Evolutionary conservation across 2,113 vertebrate genomes (phyloP).

Genomic region (Peromyscus polionotus): DNA sequence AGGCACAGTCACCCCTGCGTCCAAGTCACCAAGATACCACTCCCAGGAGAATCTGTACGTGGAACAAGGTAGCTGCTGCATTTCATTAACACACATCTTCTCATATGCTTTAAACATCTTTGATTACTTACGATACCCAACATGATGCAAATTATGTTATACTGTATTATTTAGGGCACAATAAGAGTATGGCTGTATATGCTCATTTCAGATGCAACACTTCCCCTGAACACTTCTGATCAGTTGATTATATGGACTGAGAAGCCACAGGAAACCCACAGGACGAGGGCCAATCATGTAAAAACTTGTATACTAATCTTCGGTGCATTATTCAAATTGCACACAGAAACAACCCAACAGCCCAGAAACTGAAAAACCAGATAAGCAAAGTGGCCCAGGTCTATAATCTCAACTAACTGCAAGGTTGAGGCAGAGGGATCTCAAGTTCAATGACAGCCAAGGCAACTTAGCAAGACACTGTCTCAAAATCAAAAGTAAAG

Average conservation of each 20-base stretch:
- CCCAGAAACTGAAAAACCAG: not conserved
- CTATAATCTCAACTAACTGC: not conserved
- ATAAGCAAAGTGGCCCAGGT: not conserved
- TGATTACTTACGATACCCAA: not conserved
- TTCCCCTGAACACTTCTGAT: not conserved
- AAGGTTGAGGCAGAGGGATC: not conserved
- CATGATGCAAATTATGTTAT: not conserved
- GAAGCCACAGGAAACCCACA: not conserved
- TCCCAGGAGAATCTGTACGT: not conserved
- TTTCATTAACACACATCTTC: not conserved
- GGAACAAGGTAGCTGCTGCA: not conserved
- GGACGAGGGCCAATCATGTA: not conserved
- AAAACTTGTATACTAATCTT: not conserved
- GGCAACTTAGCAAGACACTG: not conserved
- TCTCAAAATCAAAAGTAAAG: not conserved
- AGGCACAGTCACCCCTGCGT: not conserved
- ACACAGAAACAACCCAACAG: slow-evolving; percentile 40
- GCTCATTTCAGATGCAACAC: too few relatives aligned
- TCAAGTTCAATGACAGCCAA: not conserved
- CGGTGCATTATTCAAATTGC: not conserved
- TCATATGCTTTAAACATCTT: not conserved
- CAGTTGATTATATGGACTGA: not conserved
- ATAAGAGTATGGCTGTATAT: not conserved
- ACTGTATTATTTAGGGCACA: not conserved
- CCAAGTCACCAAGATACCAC: not conserved